Evolutionary conservation across 2,113 vertebrate species (phyloP), one percentile per base, ranked within the genome.

Genomic region (Phalacrocorax carbo): DNA sequence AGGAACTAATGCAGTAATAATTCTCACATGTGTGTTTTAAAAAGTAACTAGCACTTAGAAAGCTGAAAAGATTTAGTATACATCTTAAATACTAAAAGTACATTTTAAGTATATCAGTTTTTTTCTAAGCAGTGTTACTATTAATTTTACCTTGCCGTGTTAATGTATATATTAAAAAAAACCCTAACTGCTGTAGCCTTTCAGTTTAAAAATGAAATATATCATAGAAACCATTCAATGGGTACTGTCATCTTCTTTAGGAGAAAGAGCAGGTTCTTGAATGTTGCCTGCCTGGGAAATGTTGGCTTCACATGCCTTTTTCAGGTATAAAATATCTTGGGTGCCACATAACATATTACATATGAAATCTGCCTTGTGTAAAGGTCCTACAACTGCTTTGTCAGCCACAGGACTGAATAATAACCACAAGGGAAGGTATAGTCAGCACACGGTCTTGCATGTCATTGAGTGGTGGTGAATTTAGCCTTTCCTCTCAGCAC

Each of bases 321-420:
- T 70, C 84, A 94, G 62, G 48, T 73, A 73, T 46, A 86, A 91
- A 82, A 66, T 55, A 77, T 16, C 27, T 70, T 79, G 68, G 26
- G 40, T 90, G 54, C 49, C 4, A 3, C 25, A 13, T 14, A 89
- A 77, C 26, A 44, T n/a, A 73, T 2, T 27, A 12, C 20, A 13
- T 54, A 21, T 7, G 38, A 88, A 75, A 88, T 51, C 29, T 83
- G 68, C 32, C 76, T 58, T 20, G 42, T 83, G 51, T 55, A 44
- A 93, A 86, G 82, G 20, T 60, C 55, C 36, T 80, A 32, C 19
- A 68, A 68, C 13, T 66, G 49, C 79, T 90, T 57, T 60, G 80
- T 83, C 60, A 93, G 46, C 32, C 60, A n/a, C 48, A 48, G 27
- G 44, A 36, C 48, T 20, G 27, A 75, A 54, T 52, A 92, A 86